Evolutionary conservation across 2,113 vertebrate species (phyloP), one percentile per base, ranked within the genome.

Genomic region (Sapajus apella): DNA sequence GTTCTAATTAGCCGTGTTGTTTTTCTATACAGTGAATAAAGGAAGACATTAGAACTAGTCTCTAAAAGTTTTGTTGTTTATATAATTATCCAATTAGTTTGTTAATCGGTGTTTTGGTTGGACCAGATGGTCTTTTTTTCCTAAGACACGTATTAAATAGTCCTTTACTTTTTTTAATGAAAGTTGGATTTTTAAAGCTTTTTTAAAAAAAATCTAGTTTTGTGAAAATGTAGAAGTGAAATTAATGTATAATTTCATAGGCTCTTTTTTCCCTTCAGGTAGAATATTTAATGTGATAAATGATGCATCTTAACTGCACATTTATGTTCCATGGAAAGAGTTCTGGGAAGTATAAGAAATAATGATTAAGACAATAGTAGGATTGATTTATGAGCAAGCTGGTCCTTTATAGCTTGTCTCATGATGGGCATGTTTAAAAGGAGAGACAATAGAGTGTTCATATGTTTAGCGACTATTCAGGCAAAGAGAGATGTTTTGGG

Each of bases 341-440:
- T 97, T 98, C 97, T 98, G 97, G 96, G 97, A 98, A 98, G 87
- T 90, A 91, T 32, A 75, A 95, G 93, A 96, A 88, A 56, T 94
- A 95, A 95, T 94, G 90, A 88, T 91, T 83, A 90, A 91, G 90
- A 82, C 91, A 87, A 88, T 45, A 52, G 84, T 64, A 68, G 94
- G 96, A 97, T 96, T 98, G 97, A 98, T 96, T 97, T 95, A 96
- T 97, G 95, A 95, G 52, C 35, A n/a, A 96, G 94, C 90, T 68
- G n/a, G 73, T 96, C 88, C 56, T 61, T 96, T 91, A 91, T 27
- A 87, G 93, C 93, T 95, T 87, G 23, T 94, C 83, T 83, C 76
- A 66, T 76, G 83, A 91, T 90, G 85, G 83, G 32, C 70, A 23
- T 73, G 76, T 89, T 86, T 93, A 90, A 95, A 95, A 84, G 79